Evolutionary conservation across 2,797 vertebrate genomes (phyloP).

Genomic region (Poeciliopsis turneri): DNA sequence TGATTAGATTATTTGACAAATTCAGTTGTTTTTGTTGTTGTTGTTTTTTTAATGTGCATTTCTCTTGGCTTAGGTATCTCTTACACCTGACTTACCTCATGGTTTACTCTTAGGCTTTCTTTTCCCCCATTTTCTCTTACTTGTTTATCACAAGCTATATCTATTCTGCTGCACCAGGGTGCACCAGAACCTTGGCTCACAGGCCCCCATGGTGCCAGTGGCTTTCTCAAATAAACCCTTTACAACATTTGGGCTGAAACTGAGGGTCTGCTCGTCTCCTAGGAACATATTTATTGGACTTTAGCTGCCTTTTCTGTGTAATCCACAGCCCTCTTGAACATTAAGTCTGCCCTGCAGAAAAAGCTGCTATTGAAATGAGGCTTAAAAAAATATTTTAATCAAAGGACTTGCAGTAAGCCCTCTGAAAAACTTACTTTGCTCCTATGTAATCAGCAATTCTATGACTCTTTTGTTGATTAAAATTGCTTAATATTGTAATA

Average conservation of each 20-base stretch:
- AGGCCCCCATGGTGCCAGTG: slow-evolving; percentile 4
- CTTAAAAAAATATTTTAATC: slow-evolving; percentile 30
- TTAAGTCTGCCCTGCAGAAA: slow-evolving; percentile 46
- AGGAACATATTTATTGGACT: slow-evolving; percentile 59
- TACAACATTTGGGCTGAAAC: slow-evolving; percentile 43
- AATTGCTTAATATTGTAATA: slow-evolving; percentile 9
- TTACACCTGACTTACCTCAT: slow-evolving; percentile 9
- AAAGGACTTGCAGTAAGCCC: slow-evolving; percentile 19
- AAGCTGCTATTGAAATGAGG: slow-evolving; percentile 57
- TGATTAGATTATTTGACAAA: slow-evolving; percentile 14
- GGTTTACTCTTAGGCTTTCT: slow-evolving; percentile 5
- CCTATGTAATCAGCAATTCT: slow-evolving; percentile 13
- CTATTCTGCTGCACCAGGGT: slow-evolving; percentile 1
- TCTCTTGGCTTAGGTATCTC: neutral
- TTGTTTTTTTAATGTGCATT: neutral
- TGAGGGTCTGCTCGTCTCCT: slow-evolving; percentile 38
- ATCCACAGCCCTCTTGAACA: slow-evolving; percentile 54
- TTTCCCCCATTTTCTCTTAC: neutral
- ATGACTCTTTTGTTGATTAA: slow-evolving; percentile 7
- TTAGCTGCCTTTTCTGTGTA: slow-evolving; percentile 50
- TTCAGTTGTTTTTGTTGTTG: neutral
- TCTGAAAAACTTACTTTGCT: slow-evolving; percentile 8
- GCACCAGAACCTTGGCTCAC: slow-evolving; percentile 10
- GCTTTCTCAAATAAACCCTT: slow-evolving; percentile 28
- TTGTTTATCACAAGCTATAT: slow-evolving; percentile 25